These are phyloP conservation scores for Eospalax fontanierii DNA, from an alignment of 2,797 vertebrate genomes.

Conservation along the genomic window DNA sequence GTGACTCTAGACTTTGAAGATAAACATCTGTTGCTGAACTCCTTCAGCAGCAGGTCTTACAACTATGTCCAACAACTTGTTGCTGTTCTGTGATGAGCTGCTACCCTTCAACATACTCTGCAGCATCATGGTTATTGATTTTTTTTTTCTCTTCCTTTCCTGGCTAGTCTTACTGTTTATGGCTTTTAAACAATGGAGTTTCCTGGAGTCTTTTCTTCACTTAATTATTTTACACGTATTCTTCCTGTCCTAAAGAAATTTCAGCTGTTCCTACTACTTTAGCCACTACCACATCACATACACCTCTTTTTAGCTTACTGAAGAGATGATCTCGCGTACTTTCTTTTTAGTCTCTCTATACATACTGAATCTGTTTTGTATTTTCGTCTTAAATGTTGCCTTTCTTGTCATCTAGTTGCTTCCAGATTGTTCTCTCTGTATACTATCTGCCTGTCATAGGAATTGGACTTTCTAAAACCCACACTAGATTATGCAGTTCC, in stretches of 20 bases:
- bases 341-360: background rate
- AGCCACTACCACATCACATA: background rate
- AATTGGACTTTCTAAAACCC: conserved; percentile 22
- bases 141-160: background rate
- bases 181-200: background rate
- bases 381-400: background rate
- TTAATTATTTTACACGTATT: background rate
- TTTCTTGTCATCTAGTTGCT: background rate
- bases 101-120: background rate
- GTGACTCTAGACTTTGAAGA: background rate
- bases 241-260: background rate
- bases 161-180: background rate
- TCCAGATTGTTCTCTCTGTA: background rate
- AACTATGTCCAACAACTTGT: background rate
- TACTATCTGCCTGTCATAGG: background rate
- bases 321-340: background rate
- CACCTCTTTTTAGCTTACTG: background rate
- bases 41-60: background rate
- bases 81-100: background rate
- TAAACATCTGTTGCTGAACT: background rate
- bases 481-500: background rate
- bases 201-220: background rate
- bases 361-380: background rate
- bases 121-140: background rate
- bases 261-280: background rate